Evolutionary conservation across 2,888 invertebrate species (phyloP), one percentile per base, ranked within the genome.

Genomic region (Ectemnius cavifrons): DNA sequence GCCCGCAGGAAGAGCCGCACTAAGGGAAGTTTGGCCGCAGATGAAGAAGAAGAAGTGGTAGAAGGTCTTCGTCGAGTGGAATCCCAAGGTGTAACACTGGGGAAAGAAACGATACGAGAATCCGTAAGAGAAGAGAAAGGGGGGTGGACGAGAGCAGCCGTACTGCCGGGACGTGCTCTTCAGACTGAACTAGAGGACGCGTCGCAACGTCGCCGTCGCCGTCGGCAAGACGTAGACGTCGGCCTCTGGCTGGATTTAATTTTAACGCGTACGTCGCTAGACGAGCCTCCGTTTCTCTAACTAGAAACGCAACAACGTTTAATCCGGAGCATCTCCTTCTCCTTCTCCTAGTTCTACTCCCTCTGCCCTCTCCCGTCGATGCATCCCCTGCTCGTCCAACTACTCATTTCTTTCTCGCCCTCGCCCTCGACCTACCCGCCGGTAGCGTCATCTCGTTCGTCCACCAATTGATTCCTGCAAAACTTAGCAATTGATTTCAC

Each of bases 171-270:
- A 80, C 86, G 86, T 89, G 90, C 86, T 90, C 90, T 91, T 91
- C 90, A 90, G 90, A 91, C 91, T 91, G 90, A 90, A 85, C 86
- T 85, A 90, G 88, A 90, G 91, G 90, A 90, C 90, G 90, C 85
- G 86, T 83, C 83, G 84, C 85, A 83, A 80, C 87, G 81, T 80
- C 85, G 78, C 71, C 85, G 80, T 73, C 80, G 84, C 67, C 85
- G 86, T 86, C 87, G 88, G 81, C 86, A 80, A 77, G 77, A 82
- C 82, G 79, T 82, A 82, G 80, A 67, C 77, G 79, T 82, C 79
- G 75, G 82, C 82, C 83, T 82, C 81, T 81, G 84, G 87, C 86
- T 87, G 85, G 87, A 89, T 90, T 91, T 91, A 91, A 90, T 89
- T 90, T 90, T 91, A 91, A 89, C 90, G 84, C 87, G 78, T 82